phyloP scores from a whole-genome alignment of 2,797 vertebrate species.

The Siniperca scherzeri region DNA sequence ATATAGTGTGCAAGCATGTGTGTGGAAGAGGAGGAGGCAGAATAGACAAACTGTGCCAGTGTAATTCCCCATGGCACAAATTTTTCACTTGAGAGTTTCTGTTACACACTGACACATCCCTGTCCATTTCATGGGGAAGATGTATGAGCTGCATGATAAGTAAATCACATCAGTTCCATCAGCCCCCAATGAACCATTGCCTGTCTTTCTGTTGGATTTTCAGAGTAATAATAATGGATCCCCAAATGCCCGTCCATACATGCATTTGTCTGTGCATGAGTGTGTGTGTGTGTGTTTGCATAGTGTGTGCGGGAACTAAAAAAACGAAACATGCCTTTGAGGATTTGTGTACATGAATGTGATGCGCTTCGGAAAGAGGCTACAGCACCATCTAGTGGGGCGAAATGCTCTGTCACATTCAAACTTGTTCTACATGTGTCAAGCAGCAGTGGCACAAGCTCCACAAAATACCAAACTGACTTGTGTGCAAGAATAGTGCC shows the following conservation, averaged over 20 bases:
- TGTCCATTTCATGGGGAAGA: conserved; percentile 30
- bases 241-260: neutral
- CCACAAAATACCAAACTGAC: neutral
- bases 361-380: conserved; percentile 26
- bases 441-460: neutral
- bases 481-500: neutral
- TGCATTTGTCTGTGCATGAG: neutral
- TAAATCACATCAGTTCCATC: conserved; percentile 22
- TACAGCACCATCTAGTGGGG: conserved; percentile 64
- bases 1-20: conserved; percentile 17
- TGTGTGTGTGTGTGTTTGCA: neutral
- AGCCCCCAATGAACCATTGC: neutral
- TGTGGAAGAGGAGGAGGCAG: neutral
- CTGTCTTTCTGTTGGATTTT: neutral
- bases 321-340: neutral
- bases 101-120: neutral
- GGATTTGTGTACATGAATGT: neutral
- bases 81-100: conserved; percentile 47
- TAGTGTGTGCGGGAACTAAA: neutral
- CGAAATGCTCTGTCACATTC: neutral
- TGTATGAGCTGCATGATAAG: conserved; percentile 32
- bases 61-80: conserved; percentile 31
- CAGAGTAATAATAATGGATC: conserved; percentile 3
- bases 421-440: neutral
- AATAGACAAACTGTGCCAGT: neutral